Conservation (phyloP, 2,797 vertebrate genomes). For the Ctenopoma multispine region DNA sequence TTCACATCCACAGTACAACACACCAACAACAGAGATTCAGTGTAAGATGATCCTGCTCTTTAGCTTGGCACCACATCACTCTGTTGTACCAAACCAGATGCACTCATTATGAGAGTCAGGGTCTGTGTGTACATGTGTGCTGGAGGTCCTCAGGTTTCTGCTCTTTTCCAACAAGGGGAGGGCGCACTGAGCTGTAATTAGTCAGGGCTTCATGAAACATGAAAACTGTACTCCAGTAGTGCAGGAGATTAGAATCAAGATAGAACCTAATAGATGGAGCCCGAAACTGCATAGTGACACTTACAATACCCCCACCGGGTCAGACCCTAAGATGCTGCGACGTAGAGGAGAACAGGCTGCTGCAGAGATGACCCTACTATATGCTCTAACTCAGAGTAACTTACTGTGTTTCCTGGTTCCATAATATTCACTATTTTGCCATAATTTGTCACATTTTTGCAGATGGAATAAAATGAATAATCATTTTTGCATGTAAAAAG, state of each 20-base stretch:
- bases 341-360: too few relatives aligned
- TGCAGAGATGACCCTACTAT: constrained; percentile 36
- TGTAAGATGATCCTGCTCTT: constrained; percentile 64
- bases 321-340: too few relatives aligned
- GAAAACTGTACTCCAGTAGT: constrained; percentile 12
- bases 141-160: constrained; percentile 58
- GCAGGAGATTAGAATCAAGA: constrained; percentile 33
- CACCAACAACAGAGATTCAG: constrained; percentile 42
- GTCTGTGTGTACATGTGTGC: constrained; percentile 13
- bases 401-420: neutral
- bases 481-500: neutral
- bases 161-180: constrained; percentile 29
- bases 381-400: neutral
- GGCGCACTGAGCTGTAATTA: constrained; percentile 23
- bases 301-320: neutral
- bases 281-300: constrained; percentile 1
- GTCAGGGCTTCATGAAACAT: constrained; percentile 12
- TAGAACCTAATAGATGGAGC: constrained; percentile 17
- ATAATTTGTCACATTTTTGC: neutral
- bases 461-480: neutral
- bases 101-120: constrained; percentile 41
- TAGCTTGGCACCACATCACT: constrained; percentile 49
- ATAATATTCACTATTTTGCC: neutral
- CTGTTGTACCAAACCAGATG: constrained; percentile 47
- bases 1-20: constrained; percentile 55